Evolutionary conservation across 2,113 vertebrate species (phyloP).

Genomic region (Pelecanoides urinatrix): DNA sequence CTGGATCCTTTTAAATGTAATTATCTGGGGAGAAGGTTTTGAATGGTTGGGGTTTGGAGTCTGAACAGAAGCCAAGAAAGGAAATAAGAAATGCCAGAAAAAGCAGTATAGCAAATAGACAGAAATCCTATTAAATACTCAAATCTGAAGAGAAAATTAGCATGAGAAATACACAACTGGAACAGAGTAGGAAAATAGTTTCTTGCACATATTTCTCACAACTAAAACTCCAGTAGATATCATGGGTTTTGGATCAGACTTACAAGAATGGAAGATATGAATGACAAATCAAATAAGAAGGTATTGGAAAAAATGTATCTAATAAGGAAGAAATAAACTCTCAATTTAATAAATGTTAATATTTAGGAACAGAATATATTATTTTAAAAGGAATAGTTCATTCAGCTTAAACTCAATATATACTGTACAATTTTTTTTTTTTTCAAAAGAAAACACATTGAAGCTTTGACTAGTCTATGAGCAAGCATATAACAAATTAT

Average conservation of each 20-base stretch:
- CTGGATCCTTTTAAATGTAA: neutral
- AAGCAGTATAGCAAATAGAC: neutral
- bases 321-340: neutral
- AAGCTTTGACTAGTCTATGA: neutral
- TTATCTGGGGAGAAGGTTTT: conserved; percentile 12
- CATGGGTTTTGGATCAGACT: neutral
- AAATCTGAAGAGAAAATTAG: conserved; percentile 17
- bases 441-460: neutral
- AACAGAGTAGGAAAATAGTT: neutral
- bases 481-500: neutral
- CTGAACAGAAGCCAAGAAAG: neutral
- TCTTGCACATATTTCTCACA: neutral
- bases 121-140: conserved; percentile 37
- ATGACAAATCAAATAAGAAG: neutral
- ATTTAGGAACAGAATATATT: neutral
- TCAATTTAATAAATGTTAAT: neutral
- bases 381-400: neutral
- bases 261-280: neutral
- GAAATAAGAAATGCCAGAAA: conserved; percentile 35
- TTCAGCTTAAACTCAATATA: neutral
- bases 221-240: neutral
- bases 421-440: neutral
- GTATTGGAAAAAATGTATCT: neutral
- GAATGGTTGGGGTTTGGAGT: neutral
- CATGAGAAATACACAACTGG: neutral